A percentile compares a stretch with the other conserved stretches of the same genome.
Evolutionary conservation across 2,113 vertebrate genomes (phyloP).

Genomic region (Willisornis vidua): DNA sequence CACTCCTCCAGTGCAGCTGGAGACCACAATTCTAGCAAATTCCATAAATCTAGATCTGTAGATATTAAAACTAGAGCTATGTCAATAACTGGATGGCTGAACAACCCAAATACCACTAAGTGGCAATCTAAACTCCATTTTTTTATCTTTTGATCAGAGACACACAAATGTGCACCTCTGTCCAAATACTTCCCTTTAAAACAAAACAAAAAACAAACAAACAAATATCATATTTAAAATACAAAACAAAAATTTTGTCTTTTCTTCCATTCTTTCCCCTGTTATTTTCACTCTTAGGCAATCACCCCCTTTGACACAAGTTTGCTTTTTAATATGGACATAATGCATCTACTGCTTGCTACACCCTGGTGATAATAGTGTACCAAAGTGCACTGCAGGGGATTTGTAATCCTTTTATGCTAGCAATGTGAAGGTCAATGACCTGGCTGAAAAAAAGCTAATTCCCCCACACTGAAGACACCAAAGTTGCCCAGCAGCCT

Average conservation of each 20-base stretch:
- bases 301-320: neutral
- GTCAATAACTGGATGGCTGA: neutral
- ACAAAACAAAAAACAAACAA: neutral
- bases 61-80: neutral
- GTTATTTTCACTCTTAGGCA: neutral
- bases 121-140: neutral
- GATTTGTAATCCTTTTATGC: neutral
- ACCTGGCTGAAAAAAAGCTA: neutral
- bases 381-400: neutral
- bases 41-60: neutral
- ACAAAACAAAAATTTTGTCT: neutral
- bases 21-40: neutral
- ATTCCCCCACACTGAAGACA: neutral
- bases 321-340: neutral
- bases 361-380: neutral
- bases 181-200: neutral
- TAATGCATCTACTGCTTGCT: neutral
- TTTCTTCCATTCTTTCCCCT: neutral
- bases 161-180: fast-evolving
- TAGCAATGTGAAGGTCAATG: neutral
- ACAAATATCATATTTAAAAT: neutral
- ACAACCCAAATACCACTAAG: neutral
- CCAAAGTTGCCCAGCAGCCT: neutral
- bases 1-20: neutral
- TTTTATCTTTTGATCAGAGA: neutral